Evolutionary conservation across 2,888 invertebrate species (phyloP).

Genomic region (Phalangium opilio): DNA sequence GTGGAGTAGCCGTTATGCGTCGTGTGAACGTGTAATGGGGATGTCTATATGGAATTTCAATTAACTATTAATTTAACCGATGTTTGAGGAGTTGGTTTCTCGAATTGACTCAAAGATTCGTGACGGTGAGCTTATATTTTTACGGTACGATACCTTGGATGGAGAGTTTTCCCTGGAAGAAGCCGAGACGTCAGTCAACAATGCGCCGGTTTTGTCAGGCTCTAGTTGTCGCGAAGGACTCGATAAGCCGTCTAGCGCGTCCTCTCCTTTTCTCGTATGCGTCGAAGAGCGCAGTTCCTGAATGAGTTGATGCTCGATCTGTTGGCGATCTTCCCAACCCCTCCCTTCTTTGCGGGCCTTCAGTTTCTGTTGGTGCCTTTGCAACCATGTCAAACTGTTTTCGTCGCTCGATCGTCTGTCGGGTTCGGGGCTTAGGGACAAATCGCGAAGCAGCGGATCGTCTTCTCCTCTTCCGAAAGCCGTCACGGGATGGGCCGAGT

Average conservation of each 20-base stretch:
- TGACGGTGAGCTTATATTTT: no score
- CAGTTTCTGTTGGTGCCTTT: conserved; percentile 64
- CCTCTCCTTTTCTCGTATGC: conserved; percentile 10
- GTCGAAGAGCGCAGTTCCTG: conserved; percentile 29
- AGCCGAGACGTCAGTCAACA: conserved; percentile 10
- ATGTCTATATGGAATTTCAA: conserved; percentile 1
- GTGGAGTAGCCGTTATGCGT: conserved; percentile 13
- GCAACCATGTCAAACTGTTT: conserved; percentile 56
- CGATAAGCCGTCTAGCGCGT: conserved; percentile 9
- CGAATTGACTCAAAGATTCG: no score
- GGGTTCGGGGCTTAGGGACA: not conserved
- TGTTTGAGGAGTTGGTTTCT: no score
- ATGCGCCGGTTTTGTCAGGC: not conserved
- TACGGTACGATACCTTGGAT: conserved; percentile 15
- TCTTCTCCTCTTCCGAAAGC: not conserved
- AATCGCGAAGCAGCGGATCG: not conserved
- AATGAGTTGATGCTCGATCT: conserved; percentile 17
- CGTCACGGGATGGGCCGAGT: not conserved
- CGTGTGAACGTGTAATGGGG: conserved; percentile 16
- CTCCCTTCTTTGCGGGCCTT: conserved; percentile 51
- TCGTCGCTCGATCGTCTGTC: conserved; percentile 11
- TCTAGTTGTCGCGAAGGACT: no score
- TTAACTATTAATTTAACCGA: not conserved
- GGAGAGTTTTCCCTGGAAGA: conserved; percentile 17
- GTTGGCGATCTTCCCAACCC: conserved; percentile 31